Conservation (phyloP, 2,113 vertebrate genomes). For the Barnardius zonarius region DNA sequence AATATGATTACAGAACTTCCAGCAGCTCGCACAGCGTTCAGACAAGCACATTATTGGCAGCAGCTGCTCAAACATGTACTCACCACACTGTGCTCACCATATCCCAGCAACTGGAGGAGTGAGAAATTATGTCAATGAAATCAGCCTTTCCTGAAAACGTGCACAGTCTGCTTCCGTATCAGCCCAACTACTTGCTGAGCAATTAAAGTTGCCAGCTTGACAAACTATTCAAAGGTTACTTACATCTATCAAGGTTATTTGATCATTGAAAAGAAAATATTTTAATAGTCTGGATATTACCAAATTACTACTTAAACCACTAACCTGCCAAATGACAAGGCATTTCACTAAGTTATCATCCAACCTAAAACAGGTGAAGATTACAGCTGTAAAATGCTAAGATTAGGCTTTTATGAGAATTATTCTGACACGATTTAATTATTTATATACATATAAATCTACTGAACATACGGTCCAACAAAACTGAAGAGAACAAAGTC, state of each 20-base stretch:
- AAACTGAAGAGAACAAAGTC: not conserved
- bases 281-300: not conserved
- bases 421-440: not conserved
- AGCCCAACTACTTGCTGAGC: not conserved
- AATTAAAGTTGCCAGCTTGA: not conserved
- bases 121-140: slow-evolving; percentile 23
- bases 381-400: not conserved
- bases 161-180: not conserved
- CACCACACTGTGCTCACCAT: not conserved
- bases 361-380: not conserved
- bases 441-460: not conserved
- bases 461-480: not conserved
- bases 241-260: not conserved
- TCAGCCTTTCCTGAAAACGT: not conserved
- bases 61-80: slow-evolving; percentile 42
- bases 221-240: not conserved
- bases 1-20: slow-evolving; percentile 27
- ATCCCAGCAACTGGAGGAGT: not conserved
- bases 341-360: not conserved
- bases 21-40: slow-evolving; percentile 6
- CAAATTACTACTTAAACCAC: not conserved
- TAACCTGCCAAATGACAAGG: not conserved
- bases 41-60: slow-evolving; percentile 10
- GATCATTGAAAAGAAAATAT: not conserved
- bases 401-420: not conserved